Base-by-base conservation (phyloP, 37 sponge, comb jelly and placozoan genomes). In the Cladorhizidae sp. region DNA sequence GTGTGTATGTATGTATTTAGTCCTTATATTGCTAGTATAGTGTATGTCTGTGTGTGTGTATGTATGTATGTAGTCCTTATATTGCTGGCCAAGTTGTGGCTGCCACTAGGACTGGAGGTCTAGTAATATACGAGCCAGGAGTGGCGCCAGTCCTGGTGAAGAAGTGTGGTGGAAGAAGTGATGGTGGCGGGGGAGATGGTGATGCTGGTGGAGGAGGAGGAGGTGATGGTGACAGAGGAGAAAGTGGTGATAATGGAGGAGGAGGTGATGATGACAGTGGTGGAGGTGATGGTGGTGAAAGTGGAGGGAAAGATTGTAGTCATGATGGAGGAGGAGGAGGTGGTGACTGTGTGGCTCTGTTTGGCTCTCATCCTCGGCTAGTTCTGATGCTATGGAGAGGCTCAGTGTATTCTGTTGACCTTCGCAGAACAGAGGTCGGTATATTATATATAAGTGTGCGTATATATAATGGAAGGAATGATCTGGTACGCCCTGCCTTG, bases 281-380 rank as follows among this genome's bases (percentile, higher is more conserved):
- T n/a, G n/a, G n/a, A n/a, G n/a, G n/a, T n/a, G n/a, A n/a, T n/a
- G n/a, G n/a, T n/a, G n/a, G n/a, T n/a, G n/a, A n/a, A n/a, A n/a
- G n/a, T n/a, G n/a, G n/a, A n/a, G n/a, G n/a, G n/a, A n/a, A n/a
- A n/a, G n/a, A n/a, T n/a, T n/a, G n/a, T n/a, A 63, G 8, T n/a
- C 64, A 15, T n/a, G n/a, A n/a, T n/a, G n/a, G n/a, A n/a, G n/a
- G n/a, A n/a, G n/a, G n/a, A n/a, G 36, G 7, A 12, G 18, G 57
- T 32, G 32, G 57, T 39, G 33, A 29, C 25, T 22, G 72, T n/a
- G 43, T 29, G 50, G 20, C 43, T 39, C 2, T 61, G 55, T 88
- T 62, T 77, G 88, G 88, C 7, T 57, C 74, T 23, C 88, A 88
- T 40, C 88, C 83, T 57, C 78, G 78, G 0, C 57, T 63, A 25